phyloP scores from a whole-genome alignment of 2,113 vertebrate genomes.

The Mirza zaza region DNA sequence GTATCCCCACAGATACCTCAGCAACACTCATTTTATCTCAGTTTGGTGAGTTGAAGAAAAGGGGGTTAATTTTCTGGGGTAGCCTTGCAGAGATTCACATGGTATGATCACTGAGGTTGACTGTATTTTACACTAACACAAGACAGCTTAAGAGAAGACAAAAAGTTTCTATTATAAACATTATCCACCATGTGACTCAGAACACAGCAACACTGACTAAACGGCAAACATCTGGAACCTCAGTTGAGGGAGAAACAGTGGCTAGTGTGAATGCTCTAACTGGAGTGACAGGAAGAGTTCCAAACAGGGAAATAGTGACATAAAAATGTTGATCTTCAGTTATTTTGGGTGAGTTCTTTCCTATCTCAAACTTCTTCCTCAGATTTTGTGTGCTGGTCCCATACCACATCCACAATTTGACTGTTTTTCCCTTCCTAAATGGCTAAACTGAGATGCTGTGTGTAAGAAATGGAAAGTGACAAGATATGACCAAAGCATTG shows the following conservation, averaged over 20 bases:
- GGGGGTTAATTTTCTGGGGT: background rate
- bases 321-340: conserved; percentile 18
- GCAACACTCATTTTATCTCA: conserved; percentile 63
- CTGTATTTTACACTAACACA: conserved; percentile 53
- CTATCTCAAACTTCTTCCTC: conserved; percentile 66
- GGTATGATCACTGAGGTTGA: conserved; percentile 16
- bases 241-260: background rate
- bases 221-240: background rate
- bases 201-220: background rate
- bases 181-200: background rate
- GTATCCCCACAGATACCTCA: conserved; percentile 35
- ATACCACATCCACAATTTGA: conserved; percentile 73
- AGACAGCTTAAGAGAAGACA: background rate
- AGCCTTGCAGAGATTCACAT: background rate
- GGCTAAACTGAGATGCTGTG: conserved; percentile 97
- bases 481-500: conserved; percentile 98
- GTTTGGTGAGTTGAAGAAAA: conserved; percentile 48
- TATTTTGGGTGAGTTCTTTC: conserved; percentile 13
- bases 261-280: background rate
- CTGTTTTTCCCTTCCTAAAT: conserved; percentile 88
- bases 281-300: background rate
- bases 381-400: conserved; percentile 47
- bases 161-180: conserved; percentile 1
- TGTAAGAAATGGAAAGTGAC: conserved; percentile 99
- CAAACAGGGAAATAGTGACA: background rate